Base-by-base conservation (phyloP, 2,113 vertebrate species). In the Phrynosoma platyrhinos region DNA sequence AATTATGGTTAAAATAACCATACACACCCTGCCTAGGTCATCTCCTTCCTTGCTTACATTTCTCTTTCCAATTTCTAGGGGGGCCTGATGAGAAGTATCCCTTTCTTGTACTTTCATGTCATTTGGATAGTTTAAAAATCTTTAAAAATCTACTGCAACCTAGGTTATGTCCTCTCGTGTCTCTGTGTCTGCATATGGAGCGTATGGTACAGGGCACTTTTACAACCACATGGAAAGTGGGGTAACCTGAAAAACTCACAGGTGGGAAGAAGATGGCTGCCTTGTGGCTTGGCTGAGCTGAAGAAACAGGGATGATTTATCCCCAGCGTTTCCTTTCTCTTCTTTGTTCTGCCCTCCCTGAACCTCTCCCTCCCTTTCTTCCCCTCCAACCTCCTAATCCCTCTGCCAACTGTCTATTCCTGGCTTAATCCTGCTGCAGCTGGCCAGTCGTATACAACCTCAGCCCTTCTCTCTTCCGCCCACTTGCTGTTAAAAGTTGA, bases 321-420 rank as follows among this genome's bases (percentile, higher is more conserved):
- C 5, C 72, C 30, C 58, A 64, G 12, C 6, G 9, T 23, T 76
- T 82, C 79, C 69, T 77, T 76, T 78, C n/a, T 74, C 71, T 69
- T 77, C 62, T 68, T 72, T 21, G 21, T 36, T 13, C 74, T 40
- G 72, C 69, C 47, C n/a, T 52, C 14, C 23, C 82, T 18, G 76
- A 71, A 14, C 55, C 18, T 78, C 66, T n/a, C 42, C 47, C 75
- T n/a, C 64, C 25, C 58, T 62, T 47, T 13, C 42, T 25, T 76
- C 71, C 23, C 21, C 58, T 5, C 10, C n/a, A 12, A 52, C 75
- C 53, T 30, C 8, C 3, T 80, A 89, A 89, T 89, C 79, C 79
- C 36, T 81, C 21, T 23, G 23, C 84, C 88, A 77, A 77, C 32
- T 47, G 79, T 82, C 72, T 86, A 86, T 89, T 89, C 72, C 79